Evolutionary conservation across 2,888 invertebrate species (phyloP).

Genomic region (Epinotia bilunana): DNA sequence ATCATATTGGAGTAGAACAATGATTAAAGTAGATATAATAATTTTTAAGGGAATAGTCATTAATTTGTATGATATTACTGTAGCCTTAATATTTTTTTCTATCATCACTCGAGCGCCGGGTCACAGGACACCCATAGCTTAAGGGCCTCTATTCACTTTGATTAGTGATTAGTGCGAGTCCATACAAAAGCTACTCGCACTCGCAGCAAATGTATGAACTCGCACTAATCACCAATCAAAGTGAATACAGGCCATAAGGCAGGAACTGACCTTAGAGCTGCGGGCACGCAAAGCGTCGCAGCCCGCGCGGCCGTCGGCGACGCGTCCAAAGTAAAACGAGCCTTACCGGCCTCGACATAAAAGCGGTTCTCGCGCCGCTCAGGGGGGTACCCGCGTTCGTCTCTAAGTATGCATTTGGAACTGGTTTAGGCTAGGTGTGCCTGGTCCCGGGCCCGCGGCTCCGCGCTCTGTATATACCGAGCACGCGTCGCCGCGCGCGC

Average conservation of each 20-base stretch:
- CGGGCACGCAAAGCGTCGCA: not conserved
- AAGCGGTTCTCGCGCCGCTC: not conserved
- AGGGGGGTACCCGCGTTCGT: not conserved
- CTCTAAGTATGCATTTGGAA: not conserved
- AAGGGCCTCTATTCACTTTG: too few species aligned
- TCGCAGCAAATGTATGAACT: too few species aligned
- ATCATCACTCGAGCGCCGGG: constrained; percentile 70
- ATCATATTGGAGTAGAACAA: constrained; percentile 82
- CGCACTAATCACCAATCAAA: too few species aligned
- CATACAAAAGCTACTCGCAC: too few species aligned
- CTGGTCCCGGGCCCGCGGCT: constrained; percentile 49
- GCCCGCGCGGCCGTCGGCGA: not conserved
- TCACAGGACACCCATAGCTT: constrained; percentile 11
- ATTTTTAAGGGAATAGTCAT: constrained; percentile 85
- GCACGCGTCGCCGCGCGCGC: constrained; percentile 63
- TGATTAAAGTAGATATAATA: constrained; percentile 83
- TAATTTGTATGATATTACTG: constrained; percentile 85
- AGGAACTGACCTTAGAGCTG: not conserved
- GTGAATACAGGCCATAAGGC: too few species aligned
- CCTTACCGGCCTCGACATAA: not conserved
- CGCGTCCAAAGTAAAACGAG: not conserved
- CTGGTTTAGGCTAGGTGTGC: constrained; percentile 44
- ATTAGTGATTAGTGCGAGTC: too few species aligned
- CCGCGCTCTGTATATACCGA: constrained; percentile 69
- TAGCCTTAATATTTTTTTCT: constrained; percentile 81